Base-by-base conservation (phyloP, 2,888 invertebrate species). In the Synanthedon vespiformis region DNA sequence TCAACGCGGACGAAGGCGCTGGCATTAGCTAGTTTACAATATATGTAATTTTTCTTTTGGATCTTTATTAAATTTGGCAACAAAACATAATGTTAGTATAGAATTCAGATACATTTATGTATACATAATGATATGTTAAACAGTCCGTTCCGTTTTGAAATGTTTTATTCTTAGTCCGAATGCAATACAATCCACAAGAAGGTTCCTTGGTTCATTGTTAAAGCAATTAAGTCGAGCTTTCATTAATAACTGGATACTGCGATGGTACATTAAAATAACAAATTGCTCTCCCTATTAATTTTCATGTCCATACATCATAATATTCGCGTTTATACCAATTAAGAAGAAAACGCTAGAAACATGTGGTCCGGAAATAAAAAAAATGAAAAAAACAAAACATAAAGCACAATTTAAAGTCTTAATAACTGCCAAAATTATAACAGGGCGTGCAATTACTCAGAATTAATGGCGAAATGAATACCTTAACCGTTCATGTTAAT, bases 391-490 rank as follows among this genome's bases (percentile, higher is more conserved):
- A 75, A 59, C 74, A 69, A 71, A 72, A 74, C 79, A 84, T 85
- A 84, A 84, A 50, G 81, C 77, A 82, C 65, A 77, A 79, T 81
- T 81, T 77, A 77, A 77, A 73, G 67, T 71, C 70, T 48, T 77
- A 79, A 78, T 83, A 78, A 80, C 76, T 76, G 71, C 67, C 73
- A 72, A 74, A 84, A 79, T 79, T 80, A 75, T 74, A 75, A 71
- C 73, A 64, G 67, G 54, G 52, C 66, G 69, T 67, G 77, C 79
- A 84, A 84, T 87, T 85, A 86, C 69, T 85, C 81, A 78, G 73
- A 80, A 80, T 84, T 86, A 83, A 83, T 83, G 84, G 78, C 72
- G 84, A 85, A 86, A 85, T 83, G 82, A 85, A 87, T 87, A 86
- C 82, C 84, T 85, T 82, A 76, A 78, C 78, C 77, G 82, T 70